Base-by-base conservation (phyloP, 2,113 vertebrate species). In the Prionailurus viverrinus region DNA sequence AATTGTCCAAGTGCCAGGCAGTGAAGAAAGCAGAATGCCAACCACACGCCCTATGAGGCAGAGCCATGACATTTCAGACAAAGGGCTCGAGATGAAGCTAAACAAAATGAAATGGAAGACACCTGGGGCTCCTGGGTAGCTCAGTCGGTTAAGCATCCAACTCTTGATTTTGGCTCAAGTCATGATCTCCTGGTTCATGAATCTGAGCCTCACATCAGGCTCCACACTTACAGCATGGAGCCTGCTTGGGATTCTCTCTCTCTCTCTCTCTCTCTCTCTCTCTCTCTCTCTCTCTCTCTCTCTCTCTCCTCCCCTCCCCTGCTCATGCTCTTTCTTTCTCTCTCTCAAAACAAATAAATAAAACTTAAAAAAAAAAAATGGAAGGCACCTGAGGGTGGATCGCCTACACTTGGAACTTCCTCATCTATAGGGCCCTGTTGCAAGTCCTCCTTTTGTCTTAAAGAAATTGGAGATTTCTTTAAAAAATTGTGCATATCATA, bases 71-170 rank as follows among this genome's bases (percentile, higher is more conserved):
- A 99, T 99, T 99, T 89, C 99, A 99, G 74, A 91, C 99, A 12
- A 99, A 99, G 94, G 99, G 99, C 6, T 97, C 99, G 99, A 98
- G 5, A 99, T 99, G 1, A 99, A 99, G 94, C 98, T 99, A 98
- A 99, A 99, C 71, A 99, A 99, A 97, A 98, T 99, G 98, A 99
- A 98, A 97, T 98, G 97, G 85, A 99, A 99, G 95, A 99, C 99
- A 99, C 97, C 99, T n/a, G 98, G 99, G 27, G 99, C 58, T 8
- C 19, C 58, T 61, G 58, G 21, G 58, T 58, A 19, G 55, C 55
- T 58, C 55, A 21, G 58, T 61, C 7, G 2, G 58, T 61, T 61
- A 61, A 61, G 21, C 58, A 61, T 61, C 58, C 18, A 21, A 61
- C 21, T 61, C 58, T 23, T 23, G 58, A 61, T 61, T 61, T 61